Conservation (phyloP, 2,797 vertebrate genomes). For the Coluber constrictor region DNA sequence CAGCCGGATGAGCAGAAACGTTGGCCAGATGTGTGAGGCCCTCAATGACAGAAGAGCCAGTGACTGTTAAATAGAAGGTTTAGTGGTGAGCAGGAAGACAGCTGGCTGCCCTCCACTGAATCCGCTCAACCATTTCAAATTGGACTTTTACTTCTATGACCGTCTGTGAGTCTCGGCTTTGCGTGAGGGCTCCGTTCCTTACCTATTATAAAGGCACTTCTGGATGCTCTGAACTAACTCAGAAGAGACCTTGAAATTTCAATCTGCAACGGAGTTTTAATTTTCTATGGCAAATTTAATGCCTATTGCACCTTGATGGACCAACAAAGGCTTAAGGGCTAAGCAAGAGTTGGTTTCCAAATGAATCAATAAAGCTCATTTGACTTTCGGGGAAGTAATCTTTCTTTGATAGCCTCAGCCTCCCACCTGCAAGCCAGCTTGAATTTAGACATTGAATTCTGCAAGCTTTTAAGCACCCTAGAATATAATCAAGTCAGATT, state of each 20-base stretch:
- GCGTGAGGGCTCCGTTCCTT: neutral
- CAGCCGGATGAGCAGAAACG: slow-evolving; percentile 39
- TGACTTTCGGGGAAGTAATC: neutral
- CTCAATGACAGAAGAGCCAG: slow-evolving; percentile 7
- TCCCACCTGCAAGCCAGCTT: neutral
- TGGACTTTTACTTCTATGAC: fast-evolving
- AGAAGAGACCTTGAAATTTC: neutral
- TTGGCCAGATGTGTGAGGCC: slow-evolving; percentile 32
- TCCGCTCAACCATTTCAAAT: neutral
- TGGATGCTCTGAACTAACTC: neutral
- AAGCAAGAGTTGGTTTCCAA: neutral
- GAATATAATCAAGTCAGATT: neutral
- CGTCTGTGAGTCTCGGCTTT: neutral
- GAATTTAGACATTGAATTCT: neutral
- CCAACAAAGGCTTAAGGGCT: neutral
- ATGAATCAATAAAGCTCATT: neutral
- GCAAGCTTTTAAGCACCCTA: neutral
- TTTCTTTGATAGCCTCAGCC: too few relatives aligned
- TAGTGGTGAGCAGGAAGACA: neutral
- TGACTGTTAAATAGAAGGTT: neutral
- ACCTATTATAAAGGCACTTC: fast-evolving
- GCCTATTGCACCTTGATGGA: neutral
- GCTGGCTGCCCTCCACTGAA: fast-evolving
- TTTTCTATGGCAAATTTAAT: fast-evolving
- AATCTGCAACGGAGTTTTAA: neutral